Base-by-base conservation (phyloP, 2,888 invertebrate species). In the Fragum whitleyi region DNA sequence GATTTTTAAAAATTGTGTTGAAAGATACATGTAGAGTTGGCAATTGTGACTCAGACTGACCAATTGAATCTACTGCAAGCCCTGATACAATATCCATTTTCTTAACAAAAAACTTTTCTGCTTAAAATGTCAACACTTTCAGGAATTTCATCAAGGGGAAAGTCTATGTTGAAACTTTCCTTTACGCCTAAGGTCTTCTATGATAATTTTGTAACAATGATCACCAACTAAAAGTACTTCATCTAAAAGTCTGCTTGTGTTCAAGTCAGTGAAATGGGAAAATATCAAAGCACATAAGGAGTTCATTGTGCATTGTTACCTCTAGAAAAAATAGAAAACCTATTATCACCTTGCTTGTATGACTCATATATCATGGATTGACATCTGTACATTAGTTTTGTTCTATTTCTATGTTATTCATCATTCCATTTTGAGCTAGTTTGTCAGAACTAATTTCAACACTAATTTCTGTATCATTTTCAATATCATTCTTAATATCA, bases 221-320 rank as follows among this genome's bases (percentile, higher is more conserved):
- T 76, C 72, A 47, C 75, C 74, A 55, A 65, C 47, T n/a, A 11
- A 19, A 47, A 80, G 75, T 21, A 80, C 67, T 3, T 75, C 29
- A 59, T 75, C 67, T 2, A 79, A 23, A 39, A 26, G n/a, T 21
- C 29, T 5, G 7, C 9, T 21, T 39, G 55, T 51, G 7, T 23
- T 32, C 6, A 61, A 28, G 21, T 72, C 21, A 23, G 59, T 57
- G 67, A 39, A 75, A 0, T 67, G 42, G 21, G 47, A 19, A 71
- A 71, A 29, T 39, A 79, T 42, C 23, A 79, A 26, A 21, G 74
- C 53, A 57, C 55, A 62, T n/a, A 79, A 70, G 11, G 79, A 28
- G 70, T 74, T 79, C 19, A 53, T 39, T 19, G 65, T 62, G 42
- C 79, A 80, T 36, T 83, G 83, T 57, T 69, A 36, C 80, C 80